Evolutionary conservation across 2,888 invertebrate species (phyloP).

Genomic region (Allygus modestus): DNA sequence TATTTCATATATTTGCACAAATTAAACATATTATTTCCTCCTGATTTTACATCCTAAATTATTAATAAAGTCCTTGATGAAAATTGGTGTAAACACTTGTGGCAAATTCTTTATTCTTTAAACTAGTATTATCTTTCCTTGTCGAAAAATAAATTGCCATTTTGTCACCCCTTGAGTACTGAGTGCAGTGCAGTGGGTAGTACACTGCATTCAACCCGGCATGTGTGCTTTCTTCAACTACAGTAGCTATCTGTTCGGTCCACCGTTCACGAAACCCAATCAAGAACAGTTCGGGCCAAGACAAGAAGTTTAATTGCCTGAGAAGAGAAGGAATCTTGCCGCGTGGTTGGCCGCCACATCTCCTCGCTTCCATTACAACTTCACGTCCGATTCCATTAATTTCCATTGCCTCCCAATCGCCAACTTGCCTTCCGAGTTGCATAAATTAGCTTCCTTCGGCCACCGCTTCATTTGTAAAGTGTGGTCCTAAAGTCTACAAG

Average conservation of each 20-base stretch:
- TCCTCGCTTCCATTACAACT: conserved; percentile 60
- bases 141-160: too few species aligned
- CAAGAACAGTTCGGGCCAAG: conserved; percentile 44
- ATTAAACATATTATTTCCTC: too few species aligned
- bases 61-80: too few species aligned
- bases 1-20: too few species aligned
- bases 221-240: not conserved
- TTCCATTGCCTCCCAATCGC: conserved; percentile 49
- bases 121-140: too few species aligned
- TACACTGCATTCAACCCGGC: not conserved
- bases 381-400: conserved; percentile 61
- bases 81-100: too few species aligned
- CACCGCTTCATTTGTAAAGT: conserved; percentile 21
- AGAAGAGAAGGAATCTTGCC: conserved; percentile 49
- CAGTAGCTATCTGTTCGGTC: not conserved
- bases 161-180: too few species aligned
- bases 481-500: not conserved
- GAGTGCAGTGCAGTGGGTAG: too few species aligned
- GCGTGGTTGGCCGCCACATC: conserved; percentile 50
- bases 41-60: too few species aligned
- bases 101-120: too few species aligned
- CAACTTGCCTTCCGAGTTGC: conserved; percentile 43
- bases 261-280: conserved; percentile 41
- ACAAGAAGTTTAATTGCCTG: conserved; percentile 58
- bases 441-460: conserved; percentile 38